Base-by-base conservation (phyloP, 2,113 vertebrate species). In the Malurus cyaneus region DNA sequence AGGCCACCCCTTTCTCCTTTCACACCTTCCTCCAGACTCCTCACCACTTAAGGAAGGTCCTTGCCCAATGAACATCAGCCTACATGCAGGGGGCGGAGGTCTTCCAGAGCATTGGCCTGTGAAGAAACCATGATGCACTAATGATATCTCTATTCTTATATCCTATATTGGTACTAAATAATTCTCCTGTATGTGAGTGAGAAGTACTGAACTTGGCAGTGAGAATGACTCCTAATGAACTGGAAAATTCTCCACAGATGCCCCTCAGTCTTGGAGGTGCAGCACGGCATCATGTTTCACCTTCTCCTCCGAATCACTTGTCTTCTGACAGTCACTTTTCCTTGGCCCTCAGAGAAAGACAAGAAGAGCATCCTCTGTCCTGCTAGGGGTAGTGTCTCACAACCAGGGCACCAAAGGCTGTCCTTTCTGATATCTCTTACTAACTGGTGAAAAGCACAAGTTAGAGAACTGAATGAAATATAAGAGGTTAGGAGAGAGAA, bases 201-300 rank as follows among this genome's bases (percentile, higher is more conserved):
- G 39, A 10, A 12, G 17, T 74, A 86, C 54, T 47, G 23, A 77
- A 60, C 49, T 85, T 91, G 56, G 44, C 91, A 89, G 71, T 79
- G 89, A 92, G 84, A 96, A 88, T 86, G 82, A 92, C 73, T 82
- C 60, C 74, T 84, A 85, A 61, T 5, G 12, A 90, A 89, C 61
- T 78, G 77, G 60, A 82, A 91, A 91, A 94, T n/a, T 29, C 14
- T 49, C 31, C 14, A 10, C 14, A 84, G 41, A n/a, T 14, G 2
- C 8, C 7, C 4, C 46, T 54, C 46, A 39, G 9, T 39, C 47
- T 0, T 47, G 36, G 29, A 82, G 11, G 20, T 56, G 13, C 34
- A 83, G 42, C 23, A 47, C 12, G 26, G 76, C 25, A 24, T 50
- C 49, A 74, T 18, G 41, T 82, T 42, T 67, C 31, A 24, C 32